Evolutionary conservation across 2,888 invertebrate species (phyloP).

Genomic region (Eupithecia dodoneata): DNA sequence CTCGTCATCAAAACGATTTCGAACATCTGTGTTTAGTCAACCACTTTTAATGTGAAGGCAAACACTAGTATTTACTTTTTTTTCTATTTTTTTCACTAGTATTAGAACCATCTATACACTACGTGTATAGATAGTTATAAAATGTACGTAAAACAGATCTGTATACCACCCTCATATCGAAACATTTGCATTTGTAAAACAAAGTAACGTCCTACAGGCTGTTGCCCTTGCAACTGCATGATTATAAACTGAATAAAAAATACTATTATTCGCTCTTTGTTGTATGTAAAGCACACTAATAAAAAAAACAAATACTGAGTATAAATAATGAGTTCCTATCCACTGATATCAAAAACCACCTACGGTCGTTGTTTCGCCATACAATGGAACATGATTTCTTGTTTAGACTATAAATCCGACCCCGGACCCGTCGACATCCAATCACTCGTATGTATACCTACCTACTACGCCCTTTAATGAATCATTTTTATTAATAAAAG

Average conservation of each 20-base stretch:
- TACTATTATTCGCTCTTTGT: not conserved
- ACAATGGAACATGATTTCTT: not conserved
- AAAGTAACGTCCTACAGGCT: not conserved
- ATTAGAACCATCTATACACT: no score
- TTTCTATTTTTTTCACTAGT: no score
- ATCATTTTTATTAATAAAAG: constrained; percentile 9
- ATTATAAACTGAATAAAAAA: not conserved
- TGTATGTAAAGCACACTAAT: not conserved
- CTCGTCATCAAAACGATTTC: not conserved
- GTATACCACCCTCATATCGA: not conserved
- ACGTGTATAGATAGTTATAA: not conserved
- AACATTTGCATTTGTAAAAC: not conserved
- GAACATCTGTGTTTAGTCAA: constrained; percentile 3
- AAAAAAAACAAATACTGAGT: not conserved
- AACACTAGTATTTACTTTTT: no score
- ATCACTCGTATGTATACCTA: constrained; percentile 2
- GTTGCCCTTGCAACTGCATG: not conserved
- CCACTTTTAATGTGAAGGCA: not conserved
- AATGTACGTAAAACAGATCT: not conserved
- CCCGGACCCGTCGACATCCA: not conserved
- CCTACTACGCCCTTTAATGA: not conserved
- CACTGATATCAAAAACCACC: not conserved
- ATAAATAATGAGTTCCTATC: not conserved
- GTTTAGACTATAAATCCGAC: constrained; percentile 11
- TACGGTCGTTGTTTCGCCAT: not conserved